These are phyloP conservation scores for Chromoteleia sp. DNA, from an alignment of 2,888 invertebrate genomes.

Conservation along the genomic window DNA sequence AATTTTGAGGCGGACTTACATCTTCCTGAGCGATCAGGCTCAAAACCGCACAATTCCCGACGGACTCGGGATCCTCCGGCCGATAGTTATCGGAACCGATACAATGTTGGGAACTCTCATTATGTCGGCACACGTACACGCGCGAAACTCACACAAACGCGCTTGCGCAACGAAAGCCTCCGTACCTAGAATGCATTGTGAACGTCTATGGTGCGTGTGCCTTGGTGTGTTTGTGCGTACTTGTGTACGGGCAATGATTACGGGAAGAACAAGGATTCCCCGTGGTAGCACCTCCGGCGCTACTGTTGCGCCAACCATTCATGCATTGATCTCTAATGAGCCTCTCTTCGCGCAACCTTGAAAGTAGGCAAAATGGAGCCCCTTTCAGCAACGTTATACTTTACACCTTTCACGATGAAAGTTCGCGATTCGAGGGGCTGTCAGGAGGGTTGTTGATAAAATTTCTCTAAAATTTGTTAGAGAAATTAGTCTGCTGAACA, in stretches of 20 bases:
- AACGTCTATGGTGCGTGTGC: no score
- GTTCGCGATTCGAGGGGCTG: no score
- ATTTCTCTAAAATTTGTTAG: no score
- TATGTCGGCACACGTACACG: slow-evolving; percentile 10
- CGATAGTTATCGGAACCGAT: slow-evolving; percentile 65
- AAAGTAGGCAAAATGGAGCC: slow-evolving; percentile 40
- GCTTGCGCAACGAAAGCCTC: slow-evolving; percentile 8
- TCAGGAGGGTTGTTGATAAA: no score
- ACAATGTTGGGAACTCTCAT: slow-evolving; percentile 42
- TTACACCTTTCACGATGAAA: neutral
- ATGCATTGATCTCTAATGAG: slow-evolving; percentile 64
- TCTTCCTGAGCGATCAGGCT: slow-evolving; percentile 14
- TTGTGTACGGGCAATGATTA: slow-evolving; percentile 56
- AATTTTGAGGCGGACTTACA: slow-evolving; percentile 43
- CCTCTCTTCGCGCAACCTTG: slow-evolving; percentile 23
- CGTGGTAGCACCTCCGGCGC: slow-evolving; percentile 28
- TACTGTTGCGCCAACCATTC: slow-evolving; percentile 40
- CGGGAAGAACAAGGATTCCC: slow-evolving; percentile 58
- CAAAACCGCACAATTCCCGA: slow-evolving; percentile 54
- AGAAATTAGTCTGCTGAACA: no score
- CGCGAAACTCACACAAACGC: slow-evolving; percentile 2
- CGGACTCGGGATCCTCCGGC: slow-evolving; percentile 48
- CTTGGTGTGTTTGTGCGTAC: slow-evolving; percentile 4
- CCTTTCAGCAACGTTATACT: slow-evolving; percentile 3
- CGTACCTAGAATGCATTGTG: slow-evolving; percentile 19